A percentile compares a stretch with the other conserved stretches of the same genome.
phyloP scores from a whole-genome alignment of 2,888 invertebrate genomes.

The Chloroclystis v-ata region DNA sequence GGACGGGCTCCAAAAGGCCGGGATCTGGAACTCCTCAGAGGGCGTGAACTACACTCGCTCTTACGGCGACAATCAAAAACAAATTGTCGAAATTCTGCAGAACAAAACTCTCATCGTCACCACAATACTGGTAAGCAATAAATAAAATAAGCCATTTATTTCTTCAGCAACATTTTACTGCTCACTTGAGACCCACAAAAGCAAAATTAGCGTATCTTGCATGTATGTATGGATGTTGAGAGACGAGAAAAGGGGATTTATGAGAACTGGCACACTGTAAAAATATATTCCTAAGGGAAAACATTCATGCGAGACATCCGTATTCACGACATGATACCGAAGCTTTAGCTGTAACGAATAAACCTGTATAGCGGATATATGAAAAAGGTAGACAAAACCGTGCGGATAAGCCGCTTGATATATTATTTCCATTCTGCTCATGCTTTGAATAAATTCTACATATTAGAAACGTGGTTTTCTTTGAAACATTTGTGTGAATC shows the following conservation, averaged over 20 bases:
- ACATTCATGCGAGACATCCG: slow-evolving; percentile 38
- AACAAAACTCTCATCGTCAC: slow-evolving; percentile 95
- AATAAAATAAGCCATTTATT: slow-evolving; percentile 41
- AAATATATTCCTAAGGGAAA: slow-evolving; percentile 45
- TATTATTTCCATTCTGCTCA: slow-evolving; percentile 32
- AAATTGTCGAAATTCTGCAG: slow-evolving; percentile 92
- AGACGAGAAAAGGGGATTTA: slow-evolving; percentile 41
- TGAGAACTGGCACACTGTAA: slow-evolving; percentile 39
- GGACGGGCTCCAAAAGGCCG: slow-evolving; percentile 89
- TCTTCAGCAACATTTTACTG: slow-evolving; percentile 45
- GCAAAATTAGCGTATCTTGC: slow-evolving; percentile 52
- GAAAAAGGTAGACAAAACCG: slow-evolving; percentile 32
- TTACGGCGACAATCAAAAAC: slow-evolving; percentile 89
- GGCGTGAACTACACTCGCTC: slow-evolving; percentile 93
- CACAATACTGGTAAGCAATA: slow-evolving; percentile 88
- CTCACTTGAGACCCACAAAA: slow-evolving; percentile 49
- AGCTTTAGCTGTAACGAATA: slow-evolving; percentile 24
- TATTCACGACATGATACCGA: slow-evolving; percentile 39
- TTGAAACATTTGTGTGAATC: neutral
- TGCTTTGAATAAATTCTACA: slow-evolving; percentile 25
- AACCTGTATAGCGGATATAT: slow-evolving; percentile 23
- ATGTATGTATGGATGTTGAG: slow-evolving; percentile 38
- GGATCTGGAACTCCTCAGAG: slow-evolving; percentile 92
- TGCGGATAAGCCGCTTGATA: slow-evolving; percentile 24
- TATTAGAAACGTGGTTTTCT: slow-evolving; percentile 11